phyloP scores from a whole-genome alignment of 2,888 invertebrate species.

The Melanostoma mellinum region DNA sequence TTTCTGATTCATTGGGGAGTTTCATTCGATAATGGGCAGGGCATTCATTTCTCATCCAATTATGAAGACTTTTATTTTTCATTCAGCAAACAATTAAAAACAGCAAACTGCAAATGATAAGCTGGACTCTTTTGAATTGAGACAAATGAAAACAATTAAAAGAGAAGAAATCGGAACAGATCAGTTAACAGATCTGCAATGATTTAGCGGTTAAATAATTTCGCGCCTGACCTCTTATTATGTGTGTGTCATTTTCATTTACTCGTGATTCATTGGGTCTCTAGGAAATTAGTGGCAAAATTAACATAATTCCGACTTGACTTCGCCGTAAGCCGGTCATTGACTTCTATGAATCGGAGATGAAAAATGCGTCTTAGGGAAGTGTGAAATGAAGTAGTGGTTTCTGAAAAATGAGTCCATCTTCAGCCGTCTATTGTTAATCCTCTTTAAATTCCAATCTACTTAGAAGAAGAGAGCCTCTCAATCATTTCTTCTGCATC shows the following conservation, averaged over 20 bases:
- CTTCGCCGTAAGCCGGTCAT: background rate
- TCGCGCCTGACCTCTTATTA: background rate
- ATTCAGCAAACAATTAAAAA: background rate
- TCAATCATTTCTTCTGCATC: background rate
- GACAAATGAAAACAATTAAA: constrained; percentile 27
- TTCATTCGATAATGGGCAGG: constrained; percentile 32
- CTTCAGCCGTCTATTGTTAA: background rate
- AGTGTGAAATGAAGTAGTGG: background rate
- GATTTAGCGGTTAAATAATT: constrained; percentile 29
- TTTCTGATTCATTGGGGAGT: constrained; percentile 37
- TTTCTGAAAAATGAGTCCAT: background rate
- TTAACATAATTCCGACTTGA: constrained; percentile 11
- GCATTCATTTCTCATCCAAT: too few species aligned
- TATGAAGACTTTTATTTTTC: background rate
- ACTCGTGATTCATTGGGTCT: background rate
- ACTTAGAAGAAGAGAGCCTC: background rate
- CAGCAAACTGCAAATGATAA: background rate
- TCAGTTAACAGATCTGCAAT: constrained; percentile 21
- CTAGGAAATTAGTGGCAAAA: background rate
- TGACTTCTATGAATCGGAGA: background rate
- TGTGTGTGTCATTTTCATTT: background rate
- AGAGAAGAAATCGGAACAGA: constrained; percentile 19
- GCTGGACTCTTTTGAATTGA: constrained; percentile 47
- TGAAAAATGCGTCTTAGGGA: too few species aligned
- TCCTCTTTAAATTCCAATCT: constrained; percentile 33